A percentile compares a stretch with the other conserved stretches of the same genome.
These are phyloP conservation scores for Phrynocephalus guinanensis DNA, from an alignment of 2,797 vertebrate species.

Conservation along the genomic window DNA sequence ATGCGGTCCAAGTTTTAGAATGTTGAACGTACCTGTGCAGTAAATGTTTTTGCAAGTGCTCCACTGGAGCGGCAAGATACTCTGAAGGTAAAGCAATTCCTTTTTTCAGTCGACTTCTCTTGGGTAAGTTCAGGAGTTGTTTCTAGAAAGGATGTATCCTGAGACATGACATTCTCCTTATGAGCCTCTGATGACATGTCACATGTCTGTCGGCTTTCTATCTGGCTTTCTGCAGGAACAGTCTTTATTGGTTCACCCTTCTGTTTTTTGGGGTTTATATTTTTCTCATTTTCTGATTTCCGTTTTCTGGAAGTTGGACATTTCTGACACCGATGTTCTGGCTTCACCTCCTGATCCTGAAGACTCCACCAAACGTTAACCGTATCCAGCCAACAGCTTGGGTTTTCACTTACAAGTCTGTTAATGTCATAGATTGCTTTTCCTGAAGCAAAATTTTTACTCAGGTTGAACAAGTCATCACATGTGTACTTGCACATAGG, in stretches of 20 bases:
- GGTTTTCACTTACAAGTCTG: slow-evolving; percentile 78
- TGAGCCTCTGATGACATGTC: neutral
- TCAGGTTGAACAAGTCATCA: neutral
- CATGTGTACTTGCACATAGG: neutral
- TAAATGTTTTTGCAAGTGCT: slow-evolving; percentile 77
- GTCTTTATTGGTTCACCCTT: slow-evolving; percentile 46
- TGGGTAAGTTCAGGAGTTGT: neutral
- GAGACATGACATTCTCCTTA: neutral
- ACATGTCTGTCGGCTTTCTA: slow-evolving; percentile 23
- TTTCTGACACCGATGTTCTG: slow-evolving; percentile 28
- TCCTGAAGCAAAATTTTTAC: slow-evolving; percentile 60
- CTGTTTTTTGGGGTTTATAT: slow-evolving; percentile 62
- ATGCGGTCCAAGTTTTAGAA: neutral
- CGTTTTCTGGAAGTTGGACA: slow-evolving; percentile 61
- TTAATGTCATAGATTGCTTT: slow-evolving; percentile 76
- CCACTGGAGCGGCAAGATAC: slow-evolving; percentile 92
- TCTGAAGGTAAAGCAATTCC: slow-evolving; percentile 79
- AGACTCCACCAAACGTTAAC: slow-evolving; percentile 81
- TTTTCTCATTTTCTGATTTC: slow-evolving; percentile 54
- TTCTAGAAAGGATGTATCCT: slow-evolving; percentile 30
- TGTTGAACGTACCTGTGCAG: slow-evolving; percentile 79
- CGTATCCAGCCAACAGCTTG: slow-evolving; percentile 76
- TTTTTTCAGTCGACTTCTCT: neutral
- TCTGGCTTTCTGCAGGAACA: slow-evolving; percentile 12
- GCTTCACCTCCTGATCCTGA: slow-evolving; percentile 25